Evolutionary conservation across 2,888 invertebrate species (phyloP), one percentile per base, ranked within the genome.

Genomic region (Adelphocoris suturalis): DNA sequence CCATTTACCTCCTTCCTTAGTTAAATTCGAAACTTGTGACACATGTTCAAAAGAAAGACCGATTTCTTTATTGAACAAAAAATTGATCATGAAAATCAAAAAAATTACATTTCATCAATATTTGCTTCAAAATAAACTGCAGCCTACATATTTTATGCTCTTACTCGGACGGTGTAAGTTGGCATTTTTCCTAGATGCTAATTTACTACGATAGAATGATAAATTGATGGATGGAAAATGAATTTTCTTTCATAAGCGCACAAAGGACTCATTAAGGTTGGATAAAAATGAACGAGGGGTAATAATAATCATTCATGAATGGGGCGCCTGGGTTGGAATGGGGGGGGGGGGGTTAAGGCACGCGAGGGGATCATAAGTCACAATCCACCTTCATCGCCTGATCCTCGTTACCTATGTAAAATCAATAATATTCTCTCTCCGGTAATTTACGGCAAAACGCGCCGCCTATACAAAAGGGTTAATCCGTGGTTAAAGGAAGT

Each of bases 381-480:
- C 68, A 68, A 68, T 68, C 23, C 68, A 68, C 68, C 27, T 68
- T 68, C 68, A 23, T 23, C 68, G 23, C 68, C 68, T 68, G 68
- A 68, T 68, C 68, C 68, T 68, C 68, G 68, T 68, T 68, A 37
- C 37, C 37, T 37, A 68, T 68, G 68, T 68, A 23, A 68, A 68
- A 68, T 68, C 68, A 68, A 68, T 68, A 68, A 68, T 68, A 23
- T 68, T 68, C 68, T 68, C 68, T 68, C 68, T 23, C 68, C 68
- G 68, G 68, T 68, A 68, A 68, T 68, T 68, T 68, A 68, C 68
- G 68, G 68, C 12, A 27, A 68, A 68, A 68, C 23, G 68, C 23
- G 68, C 19, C 27, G 68, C 23, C 68, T 68, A 23, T 68, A 68
- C 68, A 68, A 68, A 68, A 68, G 68, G 68, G 68, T 68, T 19